phyloP scores from a whole-genome alignment of 2,888 invertebrate species.

The Apoda limacodes region DNA sequence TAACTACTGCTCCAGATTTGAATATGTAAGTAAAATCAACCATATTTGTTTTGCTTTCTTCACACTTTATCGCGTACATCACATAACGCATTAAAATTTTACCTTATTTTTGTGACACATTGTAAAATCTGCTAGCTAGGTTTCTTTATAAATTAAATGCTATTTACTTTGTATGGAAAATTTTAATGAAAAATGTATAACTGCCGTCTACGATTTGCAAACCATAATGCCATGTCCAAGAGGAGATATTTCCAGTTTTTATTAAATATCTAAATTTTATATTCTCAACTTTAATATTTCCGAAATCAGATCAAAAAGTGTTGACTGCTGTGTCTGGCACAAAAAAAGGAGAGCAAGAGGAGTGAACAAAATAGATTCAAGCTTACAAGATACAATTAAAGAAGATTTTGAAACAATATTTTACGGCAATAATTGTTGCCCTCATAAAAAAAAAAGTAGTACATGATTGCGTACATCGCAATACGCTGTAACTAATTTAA shows the following conservation, averaged over 20 bases:
- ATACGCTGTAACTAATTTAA: slow-evolving; percentile 8
- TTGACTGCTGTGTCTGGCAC: slow-evolving; percentile 10
- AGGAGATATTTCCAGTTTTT: slow-evolving; percentile 8
- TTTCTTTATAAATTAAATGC: too few species aligned
- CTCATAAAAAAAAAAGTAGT: slow-evolving; percentile 14
- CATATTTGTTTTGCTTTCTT: too few species aligned
- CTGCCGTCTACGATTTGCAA: slow-evolving; percentile 10
- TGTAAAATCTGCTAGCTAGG: too few species aligned
- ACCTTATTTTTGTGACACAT: too few species aligned
- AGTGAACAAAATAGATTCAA: slow-evolving; percentile 13
- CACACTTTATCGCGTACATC: too few species aligned
- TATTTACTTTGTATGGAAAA: too few species aligned
- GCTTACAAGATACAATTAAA: slow-evolving; percentile 5
- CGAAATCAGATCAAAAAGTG: slow-evolving; percentile 5
- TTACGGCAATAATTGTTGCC: slow-evolving; percentile 11
- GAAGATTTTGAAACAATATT: slow-evolving; percentile 8
- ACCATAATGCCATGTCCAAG: slow-evolving; percentile 8
- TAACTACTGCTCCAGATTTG: too few species aligned
- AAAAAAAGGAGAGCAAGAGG: slow-evolving; percentile 11
- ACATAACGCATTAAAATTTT: too few species aligned
- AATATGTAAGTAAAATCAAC: too few species aligned
- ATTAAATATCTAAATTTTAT: slow-evolving; percentile 10
- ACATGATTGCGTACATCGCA: slow-evolving; percentile 10
- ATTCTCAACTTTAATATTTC: slow-evolving; percentile 6
- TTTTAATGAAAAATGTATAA: slow-evolving; percentile 4